These are phyloP conservation scores for Temnothorax rugatulus DNA, from an alignment of 2,888 invertebrate genomes.

Conservation along the genomic window DNA sequence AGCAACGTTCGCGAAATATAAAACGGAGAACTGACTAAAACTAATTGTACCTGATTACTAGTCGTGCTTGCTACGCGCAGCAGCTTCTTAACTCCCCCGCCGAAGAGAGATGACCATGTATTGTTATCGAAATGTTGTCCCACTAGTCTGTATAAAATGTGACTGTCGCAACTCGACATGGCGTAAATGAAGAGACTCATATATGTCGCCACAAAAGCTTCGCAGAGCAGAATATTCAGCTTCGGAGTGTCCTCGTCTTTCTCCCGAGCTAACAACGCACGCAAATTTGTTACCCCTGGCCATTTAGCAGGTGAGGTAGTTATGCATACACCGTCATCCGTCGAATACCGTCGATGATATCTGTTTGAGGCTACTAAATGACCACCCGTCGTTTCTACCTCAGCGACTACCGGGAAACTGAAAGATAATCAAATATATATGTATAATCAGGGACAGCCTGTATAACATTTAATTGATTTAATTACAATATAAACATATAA, in stretches of 20 bases:
- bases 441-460: neutral
- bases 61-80: slow-evolving; percentile 92
- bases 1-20: neutral
- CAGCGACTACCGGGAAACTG: slow-evolving; percentile 83
- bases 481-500: neutral
- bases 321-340: slow-evolving; percentile 92
- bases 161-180: slow-evolving; percentile 96
- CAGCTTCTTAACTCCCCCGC: slow-evolving; percentile 95
- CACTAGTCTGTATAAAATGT: slow-evolving; percentile 94
- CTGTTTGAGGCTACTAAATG: slow-evolving; percentile 90
- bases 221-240: slow-evolving; percentile 95
- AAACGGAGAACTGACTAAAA: slow-evolving; percentile 9
- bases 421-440: slow-evolving; percentile 10
- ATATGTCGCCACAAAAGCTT: slow-evolving; percentile 97
- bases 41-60: slow-evolving; percentile 77
- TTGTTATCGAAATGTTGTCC: slow-evolving; percentile 93
- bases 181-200: slow-evolving; percentile 97
- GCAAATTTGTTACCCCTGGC: slow-evolving; percentile 98
- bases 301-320: slow-evolving; percentile 96
- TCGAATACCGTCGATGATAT: slow-evolving; percentile 91
- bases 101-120: slow-evolving; percentile 94
- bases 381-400: slow-evolving; percentile 84
- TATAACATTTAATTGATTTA: slow-evolving; percentile 14
- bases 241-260: slow-evolving; percentile 98
- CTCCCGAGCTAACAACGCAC: slow-evolving; percentile 96